These are phyloP conservation scores for Phataginus tricuspis DNA, from an alignment of 2,797 vertebrate genomes.

Conservation along the genomic window DNA sequence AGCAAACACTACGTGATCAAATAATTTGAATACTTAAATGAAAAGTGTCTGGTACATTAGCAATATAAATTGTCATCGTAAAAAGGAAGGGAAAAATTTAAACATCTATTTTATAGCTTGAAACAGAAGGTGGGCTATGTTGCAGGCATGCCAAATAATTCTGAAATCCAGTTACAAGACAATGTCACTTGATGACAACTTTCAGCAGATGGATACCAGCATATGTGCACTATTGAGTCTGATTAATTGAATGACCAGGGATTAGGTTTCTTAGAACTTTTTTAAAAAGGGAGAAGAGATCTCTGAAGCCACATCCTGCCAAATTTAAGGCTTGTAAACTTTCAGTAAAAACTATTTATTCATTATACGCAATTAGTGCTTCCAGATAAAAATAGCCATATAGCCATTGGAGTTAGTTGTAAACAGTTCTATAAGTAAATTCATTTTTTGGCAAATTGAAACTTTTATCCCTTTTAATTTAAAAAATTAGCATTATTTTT, in stretches of 20 bases:
- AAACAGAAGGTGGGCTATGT: slow-evolving; percentile 82
- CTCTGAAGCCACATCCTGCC: slow-evolving; percentile 65
- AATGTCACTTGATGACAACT: slow-evolving; percentile 80
- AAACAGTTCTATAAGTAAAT: slow-evolving; percentile 1
- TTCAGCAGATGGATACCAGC: slow-evolving; percentile 81
- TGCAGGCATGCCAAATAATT: slow-evolving; percentile 77
- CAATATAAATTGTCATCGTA: slow-evolving; percentile 71
- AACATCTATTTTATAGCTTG: slow-evolving; percentile 77
- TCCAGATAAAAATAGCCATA: neutral
- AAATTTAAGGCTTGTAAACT: slow-evolving; percentile 69
- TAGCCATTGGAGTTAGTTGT: neutral
- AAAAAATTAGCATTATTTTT: neutral
- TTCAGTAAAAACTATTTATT: slow-evolving; percentile 51
- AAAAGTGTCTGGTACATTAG: slow-evolving; percentile 63
- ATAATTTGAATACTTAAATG: slow-evolving; percentile 62
- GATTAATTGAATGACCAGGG: slow-evolving; percentile 81
- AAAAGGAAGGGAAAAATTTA: slow-evolving; percentile 68
- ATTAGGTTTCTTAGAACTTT: slow-evolving; percentile 74
- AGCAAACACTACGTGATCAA: slow-evolving; percentile 27
- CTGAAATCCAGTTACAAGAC: slow-evolving; percentile 77
- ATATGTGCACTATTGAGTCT: slow-evolving; percentile 67
- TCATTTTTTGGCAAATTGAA: slow-evolving; percentile 25
- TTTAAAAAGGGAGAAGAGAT: slow-evolving; percentile 67
- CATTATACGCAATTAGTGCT: neutral
- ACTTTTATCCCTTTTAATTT: neutral